A percentile compares a stretch with the other conserved stretches of the same genome.
These are phyloP conservation scores for Corythornis leucogaster DNA, from an alignment of 2,797 vertebrate genomes.

Conservation along the genomic window DNA sequence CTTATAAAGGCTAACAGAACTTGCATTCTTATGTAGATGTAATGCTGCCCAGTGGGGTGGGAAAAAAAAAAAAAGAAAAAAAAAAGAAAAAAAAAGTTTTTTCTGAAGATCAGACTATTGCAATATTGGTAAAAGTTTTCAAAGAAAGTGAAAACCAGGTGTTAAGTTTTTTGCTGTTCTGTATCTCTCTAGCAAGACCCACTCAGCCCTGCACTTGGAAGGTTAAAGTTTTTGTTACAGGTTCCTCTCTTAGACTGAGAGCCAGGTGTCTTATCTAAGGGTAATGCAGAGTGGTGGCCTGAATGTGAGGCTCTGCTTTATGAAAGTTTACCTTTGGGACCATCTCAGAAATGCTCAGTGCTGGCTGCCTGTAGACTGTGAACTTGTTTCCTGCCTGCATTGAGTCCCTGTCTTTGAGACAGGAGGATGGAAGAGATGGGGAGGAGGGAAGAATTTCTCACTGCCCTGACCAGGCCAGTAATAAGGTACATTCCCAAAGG, in stretches of 20 bases:
- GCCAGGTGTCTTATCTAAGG: not conserved
- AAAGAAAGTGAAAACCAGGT: not conserved
- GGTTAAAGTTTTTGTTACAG: not conserved
- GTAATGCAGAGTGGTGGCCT: accelerated
- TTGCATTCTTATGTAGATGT: not conserved
- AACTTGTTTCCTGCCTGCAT: not conserved
- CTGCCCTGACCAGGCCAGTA: not conserved
- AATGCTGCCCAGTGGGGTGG: not conserved
- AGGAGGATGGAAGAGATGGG: not conserved
- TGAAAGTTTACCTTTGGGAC: not conserved
- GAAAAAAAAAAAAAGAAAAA: too few relatives aligned
- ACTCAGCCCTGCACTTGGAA: not conserved
- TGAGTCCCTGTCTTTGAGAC: not conserved
- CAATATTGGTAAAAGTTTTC: not conserved
- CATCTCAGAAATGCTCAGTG: not conserved
- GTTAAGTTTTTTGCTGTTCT: not conserved
- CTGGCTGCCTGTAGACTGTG: not conserved
- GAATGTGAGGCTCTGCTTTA: not conserved
- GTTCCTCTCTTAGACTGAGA: not conserved
- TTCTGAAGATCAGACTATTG: not conserved
- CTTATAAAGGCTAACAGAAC: not conserved
- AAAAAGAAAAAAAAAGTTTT: not conserved
- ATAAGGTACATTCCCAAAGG: not conserved
- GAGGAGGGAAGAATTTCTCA: not conserved
- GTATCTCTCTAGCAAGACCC: accelerated